Percentiles rank a stretch among this genome's conserved stretches.
phyloP scores from a whole-genome alignment of 2,888 invertebrate species.

The Lepetodrilus schrolli region DNA sequence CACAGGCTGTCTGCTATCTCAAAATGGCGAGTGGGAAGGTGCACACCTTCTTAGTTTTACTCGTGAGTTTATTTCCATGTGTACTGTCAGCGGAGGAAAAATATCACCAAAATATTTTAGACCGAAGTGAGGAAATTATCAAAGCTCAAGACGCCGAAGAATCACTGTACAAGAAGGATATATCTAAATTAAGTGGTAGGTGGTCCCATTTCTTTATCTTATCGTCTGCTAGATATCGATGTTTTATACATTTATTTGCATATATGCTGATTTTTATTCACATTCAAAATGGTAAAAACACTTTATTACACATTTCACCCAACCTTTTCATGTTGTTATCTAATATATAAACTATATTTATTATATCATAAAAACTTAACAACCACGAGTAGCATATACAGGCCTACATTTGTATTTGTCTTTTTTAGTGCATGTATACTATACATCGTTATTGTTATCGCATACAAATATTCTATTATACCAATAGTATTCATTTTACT shows the following conservation, averaged over 20 bases:
- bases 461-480: neutral
- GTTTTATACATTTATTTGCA: neutral
- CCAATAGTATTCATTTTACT: no score
- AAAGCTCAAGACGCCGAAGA: constrained; percentile 40
- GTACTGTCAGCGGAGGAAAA: constrained; percentile 28
- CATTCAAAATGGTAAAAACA: no score
- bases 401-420: neutral
- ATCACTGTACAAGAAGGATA: constrained; percentile 34
- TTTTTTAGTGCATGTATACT: neutral
- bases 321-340: neutral
- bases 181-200: constrained; percentile 26
- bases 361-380: neutral
- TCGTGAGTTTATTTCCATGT: constrained; percentile 8
- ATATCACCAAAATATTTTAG: constrained; percentile 32
- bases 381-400: neutral
- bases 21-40: constrained; percentile 27
- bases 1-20: constrained; percentile 1
- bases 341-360: neutral
- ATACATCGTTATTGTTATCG: neutral
- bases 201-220: neutral
- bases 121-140: constrained; percentile 42
- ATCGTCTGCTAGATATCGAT: neutral
- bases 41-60: constrained; percentile 27
- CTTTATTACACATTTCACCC: neutral
- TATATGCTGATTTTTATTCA: neutral